Evolutionary conservation across 2,797 vertebrate species (phyloP), one percentile per base, ranked within the genome.

Genomic region (Protonibea diacanthus): DNA sequence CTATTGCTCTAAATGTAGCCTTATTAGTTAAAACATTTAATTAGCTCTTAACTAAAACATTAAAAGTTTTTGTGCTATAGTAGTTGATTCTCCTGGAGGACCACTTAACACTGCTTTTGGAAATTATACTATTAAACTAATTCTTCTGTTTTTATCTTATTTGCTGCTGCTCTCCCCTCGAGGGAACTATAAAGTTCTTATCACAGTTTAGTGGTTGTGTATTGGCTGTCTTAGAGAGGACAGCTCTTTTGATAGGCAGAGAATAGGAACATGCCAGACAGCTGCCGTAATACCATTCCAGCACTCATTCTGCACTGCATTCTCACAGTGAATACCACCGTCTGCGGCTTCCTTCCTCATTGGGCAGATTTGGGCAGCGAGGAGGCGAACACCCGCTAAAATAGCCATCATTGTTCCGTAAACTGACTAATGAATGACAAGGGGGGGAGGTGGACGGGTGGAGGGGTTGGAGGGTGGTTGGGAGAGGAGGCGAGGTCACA

Each of bases 391-490:
- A 11, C 44, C 63, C 21, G 42, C 85, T 72, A 49, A 84, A 92
- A 93, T 77, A 86, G 82, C 76, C 63, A 0, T 47, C 87, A 91
- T 93, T 94, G 93, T 94, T 91, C 67, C 4, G 66, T 23, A 76
- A 85, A 88, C 65, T 74, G 81, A 86, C 78, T 75, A 85, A 88
- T 91, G 88, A 94, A 91, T 87, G 91, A 86, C 20, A 8, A 17
- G 61, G 27, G 18, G 47, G 70, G 18, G 29, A 5, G 6, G 8
- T 38, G 33, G 33, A 38, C 8, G 33, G 33, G 9, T 5, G 48
- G 48, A 33, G 27, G 25, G 40, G 18, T 62, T 55, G 49, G 44
- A 17, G 58, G 57, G 51, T 42, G 63, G 33, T 33, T 33, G 7
- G 33, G 56, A 57, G 82, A 52, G 75, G 78, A 78, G 86, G 58